Percentiles rank a stretch among this genome's conserved stretches.
phyloP scores from a whole-genome alignment of 2,888 invertebrate species.

The Pseudococcus viburni region DNA sequence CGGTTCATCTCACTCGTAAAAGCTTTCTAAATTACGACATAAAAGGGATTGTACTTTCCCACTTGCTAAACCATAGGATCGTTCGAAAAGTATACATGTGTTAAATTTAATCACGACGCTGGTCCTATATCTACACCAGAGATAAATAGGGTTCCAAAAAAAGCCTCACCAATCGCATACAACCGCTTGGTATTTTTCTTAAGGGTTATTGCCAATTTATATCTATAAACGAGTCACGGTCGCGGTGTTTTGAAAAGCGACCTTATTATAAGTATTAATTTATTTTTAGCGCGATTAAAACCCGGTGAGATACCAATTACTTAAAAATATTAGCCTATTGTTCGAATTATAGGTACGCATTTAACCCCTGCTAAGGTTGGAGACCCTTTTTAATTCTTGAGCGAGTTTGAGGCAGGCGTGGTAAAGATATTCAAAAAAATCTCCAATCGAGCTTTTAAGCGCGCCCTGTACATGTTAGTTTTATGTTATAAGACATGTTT shows the following conservation, averaged over 20 bases:
- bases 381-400: too few species aligned
- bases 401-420: background rate
- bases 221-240: background rate
- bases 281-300: background rate
- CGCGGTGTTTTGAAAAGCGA: background rate
- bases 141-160: slow-evolving; percentile 30
- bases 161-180: background rate
- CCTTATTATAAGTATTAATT: background rate
- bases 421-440: background rate
- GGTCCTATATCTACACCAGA: background rate
- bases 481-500: slow-evolving; percentile 43
- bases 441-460: background rate
- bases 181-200: background rate
- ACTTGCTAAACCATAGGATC: slow-evolving; percentile 47
- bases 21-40: slow-evolving; percentile 62
- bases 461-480: slow-evolving; percentile 25
- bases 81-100: slow-evolving; percentile 24
- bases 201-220: background rate
- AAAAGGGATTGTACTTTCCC: slow-evolving; percentile 56
- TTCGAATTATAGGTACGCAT: background rate
- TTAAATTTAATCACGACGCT: slow-evolving; percentile 6
- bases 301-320: background rate
- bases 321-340: background rate
- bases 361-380: too few species aligned
- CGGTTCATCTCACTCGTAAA: slow-evolving; percentile 62